Base-by-base conservation (phyloP, 2,797 vertebrate genomes). In the Myotis planiceps region DNA sequence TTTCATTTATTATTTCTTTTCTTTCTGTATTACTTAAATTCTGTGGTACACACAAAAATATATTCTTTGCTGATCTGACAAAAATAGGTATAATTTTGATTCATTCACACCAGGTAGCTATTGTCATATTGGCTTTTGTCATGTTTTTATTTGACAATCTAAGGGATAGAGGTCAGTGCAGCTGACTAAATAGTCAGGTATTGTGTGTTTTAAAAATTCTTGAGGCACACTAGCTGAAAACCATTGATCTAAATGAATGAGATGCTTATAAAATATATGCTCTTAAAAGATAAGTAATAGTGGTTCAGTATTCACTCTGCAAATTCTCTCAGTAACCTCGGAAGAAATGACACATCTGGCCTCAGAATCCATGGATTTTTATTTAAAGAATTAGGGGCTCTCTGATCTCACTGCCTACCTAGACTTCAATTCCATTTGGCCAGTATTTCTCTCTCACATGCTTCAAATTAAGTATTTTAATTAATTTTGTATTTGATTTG, bases 1-100 rank as follows among this genome's bases (percentile, higher is more conserved):
- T 90, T 88, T 81, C n/a, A 47, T 75, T 65, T 90, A 39, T 82
- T 47, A 51, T 51, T 58, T 79, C 68, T 58, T 58, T 25, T 71
- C 39, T 60, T 71, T 80, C 68, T 45, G 63, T 60, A 76, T 63
- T 60, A 45, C 47, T 66, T 90, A 97, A 53, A 92, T 12, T 78
- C 75, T 23, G 89, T 49, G 32, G 29, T 4, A 88, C n/a, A 39
- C 15, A 34, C 4, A 58, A 23, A 63, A 60, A 60, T 14, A 60
- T 66, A 66, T 32, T 75, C n/a, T 75, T 49, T 49, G 29, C 45
- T 6, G 18, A 49, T 49, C 45, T 75, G 72, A 75, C 72, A 12
- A 75, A 75, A 49, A 47, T 19, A 74, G 71, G 71, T 47, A 74
- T 49, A n/a, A 19, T 47, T 47, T 47, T 49, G 42, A 32, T 49